Evolutionary conservation across 2,113 vertebrate species (phyloP), one percentile per base, ranked within the genome.

Genomic region (Antigone vipio): DNA sequence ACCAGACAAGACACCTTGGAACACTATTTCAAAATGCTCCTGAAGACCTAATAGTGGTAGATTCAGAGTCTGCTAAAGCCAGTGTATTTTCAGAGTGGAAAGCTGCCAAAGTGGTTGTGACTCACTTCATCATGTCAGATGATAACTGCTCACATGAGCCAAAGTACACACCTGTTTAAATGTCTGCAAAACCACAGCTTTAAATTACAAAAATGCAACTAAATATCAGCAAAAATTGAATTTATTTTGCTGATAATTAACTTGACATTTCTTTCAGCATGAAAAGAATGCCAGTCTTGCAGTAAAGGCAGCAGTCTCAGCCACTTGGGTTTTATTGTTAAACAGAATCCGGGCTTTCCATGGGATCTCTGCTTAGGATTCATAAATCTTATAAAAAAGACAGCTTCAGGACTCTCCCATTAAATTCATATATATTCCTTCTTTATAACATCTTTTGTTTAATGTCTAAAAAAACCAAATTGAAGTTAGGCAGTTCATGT

Each of bases 151-250:
- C n/a, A 63, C 9, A n/a, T 9, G 20, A 85, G 63, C 55, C 75
- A 93, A 92, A 58, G 55, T 29, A 80, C 13, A 34, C 38, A 94
- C 59, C 71, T 90, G 45, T 50, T 88, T 44, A 90, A 93, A 87
- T 52, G 45, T 20, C 11, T 21, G 27, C 22, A 73, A 32, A 82
- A 58, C 76, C 63, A 90, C 32, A 88, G 29, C 19, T 50, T 71
- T 55, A 71, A 74, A 74, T 77, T 71, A 45, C n/a, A 93, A 91
- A 96, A 94, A 80, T 50, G 26, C n/a, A 83, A 90, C 50, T 67
- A 73, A 85, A 42, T 85, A 75, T n/a, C 49, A 76, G 15, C 6
- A 80, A 88, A 38, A 92, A 58, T 4, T n/a, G 3, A 83, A 62
- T 67, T 91, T 23, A 78, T 69, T 92, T 89, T 87, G 14, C 58